A percentile compares a stretch with the other conserved stretches of the same genome.
phyloP scores from a whole-genome alignment of 2,888 invertebrate genomes.

The Eupsilia transversa region DNA sequence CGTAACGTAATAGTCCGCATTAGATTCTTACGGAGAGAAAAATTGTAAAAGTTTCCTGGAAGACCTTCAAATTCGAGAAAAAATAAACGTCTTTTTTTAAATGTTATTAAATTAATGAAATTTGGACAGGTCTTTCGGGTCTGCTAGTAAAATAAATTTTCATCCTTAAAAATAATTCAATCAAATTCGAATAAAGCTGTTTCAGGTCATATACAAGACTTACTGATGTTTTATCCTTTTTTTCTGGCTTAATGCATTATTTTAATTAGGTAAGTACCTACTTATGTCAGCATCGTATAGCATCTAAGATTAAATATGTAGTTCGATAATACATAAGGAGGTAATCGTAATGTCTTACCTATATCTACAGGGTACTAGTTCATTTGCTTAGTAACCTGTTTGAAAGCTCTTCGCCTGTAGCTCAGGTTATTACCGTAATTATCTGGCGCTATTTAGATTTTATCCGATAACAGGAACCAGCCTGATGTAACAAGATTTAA shows the following conservation, averaged over 20 bases:
- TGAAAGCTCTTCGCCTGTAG: slow-evolving; percentile 21
- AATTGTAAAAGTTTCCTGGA: no score
- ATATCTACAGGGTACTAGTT: slow-evolving; percentile 11
- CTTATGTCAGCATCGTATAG: slow-evolving; percentile 7
- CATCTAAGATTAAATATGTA: neutral
- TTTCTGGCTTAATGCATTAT: no score
- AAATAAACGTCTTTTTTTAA: no score
- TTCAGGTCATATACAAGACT: neutral
- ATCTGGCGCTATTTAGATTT: slow-evolving; percentile 21
- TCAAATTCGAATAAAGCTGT: neutral
- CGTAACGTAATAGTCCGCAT: no score
- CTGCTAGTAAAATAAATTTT: neutral
- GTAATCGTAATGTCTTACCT: slow-evolving; percentile 13
- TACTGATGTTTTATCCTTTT: neutral
- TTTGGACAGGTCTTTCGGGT: no score
- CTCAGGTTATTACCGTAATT: slow-evolving; percentile 33
- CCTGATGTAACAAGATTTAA: slow-evolving; percentile 22
- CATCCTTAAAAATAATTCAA: no score
- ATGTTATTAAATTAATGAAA: no score
- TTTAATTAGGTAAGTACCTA: neutral
- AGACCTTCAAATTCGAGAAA: no score
- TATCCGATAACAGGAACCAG: slow-evolving; percentile 20
- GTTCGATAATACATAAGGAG: neutral
- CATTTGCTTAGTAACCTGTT: slow-evolving; percentile 36
- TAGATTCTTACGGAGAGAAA: no score